A percentile compares a stretch with the other conserved stretches of the same genome.
Evolutionary conservation across 2,888 invertebrate genomes (phyloP).

Genomic region (Sphaerophoria rueppellii): DNA sequence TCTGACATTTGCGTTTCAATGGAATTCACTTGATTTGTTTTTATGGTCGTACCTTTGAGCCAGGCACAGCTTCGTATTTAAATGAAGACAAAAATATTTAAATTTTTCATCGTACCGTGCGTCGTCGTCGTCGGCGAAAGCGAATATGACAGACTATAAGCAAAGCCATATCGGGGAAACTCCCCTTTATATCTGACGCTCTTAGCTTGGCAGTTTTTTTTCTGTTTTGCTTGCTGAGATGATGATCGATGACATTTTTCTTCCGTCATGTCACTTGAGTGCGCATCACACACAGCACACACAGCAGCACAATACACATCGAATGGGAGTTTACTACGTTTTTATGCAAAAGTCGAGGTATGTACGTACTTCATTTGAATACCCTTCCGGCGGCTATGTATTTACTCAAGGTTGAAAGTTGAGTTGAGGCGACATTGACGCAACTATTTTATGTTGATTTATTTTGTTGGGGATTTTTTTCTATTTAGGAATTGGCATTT

Average conservation of each 20-base stretch:
- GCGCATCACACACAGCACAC: conserved; percentile 17
- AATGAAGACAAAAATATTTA: conserved; percentile 64
- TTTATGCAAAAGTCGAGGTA: conserved; percentile 46
- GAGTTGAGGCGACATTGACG: conserved; percentile 58
- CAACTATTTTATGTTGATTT: conserved; percentile 22
- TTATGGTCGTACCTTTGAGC: not conserved
- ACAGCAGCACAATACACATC: not conserved
- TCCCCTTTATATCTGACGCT: conserved; percentile 53
- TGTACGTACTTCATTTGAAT: conserved; percentile 65
- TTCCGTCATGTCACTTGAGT: conserved; percentile 58
- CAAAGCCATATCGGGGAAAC: conserved; percentile 37
- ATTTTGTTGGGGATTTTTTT: not conserved
- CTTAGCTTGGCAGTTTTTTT: conserved; percentile 36
- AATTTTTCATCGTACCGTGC: conserved; percentile 64
- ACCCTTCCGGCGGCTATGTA: conserved; percentile 61
- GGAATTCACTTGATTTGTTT: conserved; percentile 40
- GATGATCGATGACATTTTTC: conserved; percentile 69
- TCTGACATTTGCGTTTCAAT: conserved; percentile 46
- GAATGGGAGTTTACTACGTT: conserved; percentile 20
- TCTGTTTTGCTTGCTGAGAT: conserved; percentile 6
- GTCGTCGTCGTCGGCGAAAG: conserved; percentile 2
- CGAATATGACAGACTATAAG: conserved; percentile 57
- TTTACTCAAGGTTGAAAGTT: conserved; percentile 62
- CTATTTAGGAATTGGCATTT: too few species aligned
- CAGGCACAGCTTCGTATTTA: conserved; percentile 13